phyloP scores from a whole-genome alignment of 1,140 invertebrate species.

The Gryllus bimaculatus region DNA sequence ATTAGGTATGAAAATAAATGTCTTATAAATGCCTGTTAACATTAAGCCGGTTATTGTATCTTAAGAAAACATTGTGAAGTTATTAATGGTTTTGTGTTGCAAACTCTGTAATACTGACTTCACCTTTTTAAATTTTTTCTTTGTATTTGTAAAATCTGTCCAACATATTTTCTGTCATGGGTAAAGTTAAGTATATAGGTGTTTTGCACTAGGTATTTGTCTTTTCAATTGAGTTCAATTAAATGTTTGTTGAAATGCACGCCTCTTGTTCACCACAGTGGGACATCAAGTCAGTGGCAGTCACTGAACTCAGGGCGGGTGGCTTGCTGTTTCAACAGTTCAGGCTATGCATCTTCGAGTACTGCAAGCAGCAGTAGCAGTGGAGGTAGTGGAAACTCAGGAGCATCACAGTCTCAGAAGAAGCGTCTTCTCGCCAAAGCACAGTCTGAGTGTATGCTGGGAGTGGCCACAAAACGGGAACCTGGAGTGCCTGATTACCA shows the following conservation, averaged over 20 bases:
- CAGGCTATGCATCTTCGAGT: neutral
- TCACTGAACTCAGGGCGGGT: neutral
- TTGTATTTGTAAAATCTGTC: no score
- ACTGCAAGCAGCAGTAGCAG: neutral
- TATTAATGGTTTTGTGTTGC: no score
- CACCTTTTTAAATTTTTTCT: no score
- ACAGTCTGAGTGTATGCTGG: constrained; percentile 67
- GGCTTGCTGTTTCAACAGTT: neutral
- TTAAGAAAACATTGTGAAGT: no score
- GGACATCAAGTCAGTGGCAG: neutral
- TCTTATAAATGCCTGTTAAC: no score
- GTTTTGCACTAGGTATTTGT: no score
- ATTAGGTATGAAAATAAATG: no score
- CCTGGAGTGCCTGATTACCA: constrained; percentile 31
- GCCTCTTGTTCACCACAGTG: neutral
- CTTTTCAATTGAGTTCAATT: no score
- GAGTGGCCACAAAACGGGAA: constrained; percentile 37
- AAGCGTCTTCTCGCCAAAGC: constrained; percentile 78
- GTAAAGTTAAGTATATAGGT: no score
- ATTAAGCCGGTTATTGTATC: no score
- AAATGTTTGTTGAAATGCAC: constrained; percentile 2
- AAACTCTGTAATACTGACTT: no score
- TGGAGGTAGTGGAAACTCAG: neutral
- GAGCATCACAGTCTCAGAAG: constrained; percentile 64
- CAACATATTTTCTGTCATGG: no score